Evolutionary conservation across 2,888 invertebrate species (phyloP).

Genomic region (Quadroppia sp.): DNA sequence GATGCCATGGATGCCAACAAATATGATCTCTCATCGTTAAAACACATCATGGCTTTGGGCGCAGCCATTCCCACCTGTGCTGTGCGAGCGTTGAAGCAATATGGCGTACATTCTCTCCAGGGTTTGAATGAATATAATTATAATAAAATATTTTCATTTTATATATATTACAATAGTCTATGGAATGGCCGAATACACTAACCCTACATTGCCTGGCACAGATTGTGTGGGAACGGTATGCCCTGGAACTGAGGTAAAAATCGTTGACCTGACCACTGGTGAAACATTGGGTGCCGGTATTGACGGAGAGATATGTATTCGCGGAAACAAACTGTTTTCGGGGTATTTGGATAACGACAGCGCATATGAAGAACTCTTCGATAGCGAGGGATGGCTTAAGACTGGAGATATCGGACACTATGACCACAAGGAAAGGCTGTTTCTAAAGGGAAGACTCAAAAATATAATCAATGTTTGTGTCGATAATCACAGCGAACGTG

Average conservation of each 20-base stretch:
- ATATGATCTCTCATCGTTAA: conserved; percentile 6
- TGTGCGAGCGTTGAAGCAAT: background rate
- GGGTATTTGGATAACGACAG: conserved; percentile 28
- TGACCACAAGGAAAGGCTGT: conserved; percentile 17
- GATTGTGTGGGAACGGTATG: background rate
- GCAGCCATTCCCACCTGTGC: background rate
- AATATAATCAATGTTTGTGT: too few species aligned
- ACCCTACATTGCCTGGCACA: background rate
- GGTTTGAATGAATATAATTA: background rate
- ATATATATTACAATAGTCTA: background rate
- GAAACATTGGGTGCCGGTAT: background rate
- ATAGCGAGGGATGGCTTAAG: conserved; percentile 18
- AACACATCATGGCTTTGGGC: background rate
- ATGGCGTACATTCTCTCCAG: background rate
- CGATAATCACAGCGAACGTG: too few species aligned
- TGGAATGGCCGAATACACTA: background rate
- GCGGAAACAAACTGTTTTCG: background rate
- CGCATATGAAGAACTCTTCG: background rate
- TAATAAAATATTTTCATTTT: background rate
- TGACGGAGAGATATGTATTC: conserved; percentile 33
- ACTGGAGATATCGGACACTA: conserved; percentile 32
- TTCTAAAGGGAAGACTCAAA: conserved; percentile 24
- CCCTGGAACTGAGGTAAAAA: background rate
- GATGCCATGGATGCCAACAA: background rate
- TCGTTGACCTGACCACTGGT: conserved; percentile 25